Base-by-base conservation (phyloP, 1,140 invertebrate genomes). In the Drosophila mauritiana region DNA sequence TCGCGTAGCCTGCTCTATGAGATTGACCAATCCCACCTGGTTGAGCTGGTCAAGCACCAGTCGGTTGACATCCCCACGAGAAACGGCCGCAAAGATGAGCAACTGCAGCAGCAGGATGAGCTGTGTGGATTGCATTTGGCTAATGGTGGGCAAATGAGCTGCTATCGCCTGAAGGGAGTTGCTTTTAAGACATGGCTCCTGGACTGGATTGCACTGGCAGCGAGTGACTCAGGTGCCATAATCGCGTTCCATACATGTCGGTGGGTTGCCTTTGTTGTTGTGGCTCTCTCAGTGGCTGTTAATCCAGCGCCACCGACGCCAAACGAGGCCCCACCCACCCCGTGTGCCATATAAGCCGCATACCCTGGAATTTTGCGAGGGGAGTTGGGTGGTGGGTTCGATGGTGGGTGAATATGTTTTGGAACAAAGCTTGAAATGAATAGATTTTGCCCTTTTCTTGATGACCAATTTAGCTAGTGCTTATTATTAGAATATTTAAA, bases 1-100 rank as follows among this genome's bases (percentile, higher is more conserved):
- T 3, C 75, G 62, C 4, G 67, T n/a, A 6, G 55, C 36, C 54
- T 73, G 67, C 15, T 90, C 78, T 0, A 90, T 13, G 1, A 84
- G n/a, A 48, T 90, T 90, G n/a, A 68, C 55, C 5, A 90, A 13
- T 8, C 85, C 85, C 63, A 81, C 51, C 42, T 85, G 62, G 27
- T 68, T 79, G 1, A 90, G 27, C 55, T 89, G 77, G 0, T 77
- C 46, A 12, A 89, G 31, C 11, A 88, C 15, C 12, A 78, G 40
- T 4, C 43, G 40, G n/a, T 53, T 63, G 31, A 40, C 48, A 42
- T 59, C 77, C 3, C 20, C 11, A 3, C 1, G 27, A 2, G 7
- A 13, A 22, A 39, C 34, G 6, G 3, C 27, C 0, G 52, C 15
- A 10, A 65, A 34, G 4, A 70, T 12, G 31, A 77, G 39, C 13